Evolutionary conservation across 2,113 vertebrate species (phyloP).

Genomic region (Tapirus terrestris): DNA sequence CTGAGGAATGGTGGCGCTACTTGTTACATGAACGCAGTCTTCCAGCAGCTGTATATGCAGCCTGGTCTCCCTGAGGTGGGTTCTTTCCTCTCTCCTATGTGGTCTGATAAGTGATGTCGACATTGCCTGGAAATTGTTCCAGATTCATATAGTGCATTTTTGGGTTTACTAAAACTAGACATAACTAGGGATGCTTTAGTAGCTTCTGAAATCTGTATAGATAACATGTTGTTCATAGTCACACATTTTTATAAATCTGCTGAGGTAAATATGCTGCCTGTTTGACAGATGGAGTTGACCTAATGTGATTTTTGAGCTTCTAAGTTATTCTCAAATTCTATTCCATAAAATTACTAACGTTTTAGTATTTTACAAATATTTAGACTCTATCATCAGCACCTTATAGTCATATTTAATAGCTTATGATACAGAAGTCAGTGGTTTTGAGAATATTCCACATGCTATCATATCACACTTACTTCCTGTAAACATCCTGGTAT

Average conservation of each 20-base stretch:
- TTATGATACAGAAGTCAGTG: neutral
- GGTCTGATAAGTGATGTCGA: neutral
- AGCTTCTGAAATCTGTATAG: neutral
- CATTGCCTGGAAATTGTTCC: neutral
- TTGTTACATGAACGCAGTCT: constrained; percentile 99
- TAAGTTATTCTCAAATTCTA: neutral
- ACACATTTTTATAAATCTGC: neutral
- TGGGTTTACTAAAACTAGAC: neutral
- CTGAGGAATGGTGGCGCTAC: constrained; percentile 98
- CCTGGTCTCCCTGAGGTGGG: constrained; percentile 97
- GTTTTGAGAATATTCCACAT: neutral
- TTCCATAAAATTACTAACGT: neutral
- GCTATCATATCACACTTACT: neutral
- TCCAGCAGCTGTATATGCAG: constrained; percentile 99
- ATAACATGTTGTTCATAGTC: neutral
- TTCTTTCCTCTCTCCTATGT: neutral
- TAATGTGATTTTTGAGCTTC: constrained; percentile 7
- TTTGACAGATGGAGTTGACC: neutral
- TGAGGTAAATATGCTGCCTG: neutral
- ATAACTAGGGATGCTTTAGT: neutral
- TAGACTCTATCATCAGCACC: neutral
- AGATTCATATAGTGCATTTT: neutral
- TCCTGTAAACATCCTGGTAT: neutral
- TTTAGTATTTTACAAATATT: constrained; percentile 11
- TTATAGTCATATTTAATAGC: neutral